Evolutionary conservation across 2,888 invertebrate species (phyloP).

Genomic region (Pseudococcus viburni): DNA sequence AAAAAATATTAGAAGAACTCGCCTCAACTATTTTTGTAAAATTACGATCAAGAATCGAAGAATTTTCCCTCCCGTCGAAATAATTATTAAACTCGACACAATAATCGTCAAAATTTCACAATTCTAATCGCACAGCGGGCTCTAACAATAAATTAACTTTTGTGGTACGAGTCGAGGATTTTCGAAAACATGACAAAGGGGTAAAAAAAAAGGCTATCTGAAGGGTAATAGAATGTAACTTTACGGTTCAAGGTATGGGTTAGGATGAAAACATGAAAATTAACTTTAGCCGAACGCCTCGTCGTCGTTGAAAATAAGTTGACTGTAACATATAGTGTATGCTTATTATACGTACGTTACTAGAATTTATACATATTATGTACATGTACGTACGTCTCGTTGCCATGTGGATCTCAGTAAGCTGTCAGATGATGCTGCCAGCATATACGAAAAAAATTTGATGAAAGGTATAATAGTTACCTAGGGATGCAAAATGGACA

Average conservation of each 20-base stretch:
- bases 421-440: not conserved
- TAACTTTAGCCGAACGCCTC: constrained; percentile 30
- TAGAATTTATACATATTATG: not conserved
- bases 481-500: not conserved
- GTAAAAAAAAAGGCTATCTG: constrained; percentile 20
- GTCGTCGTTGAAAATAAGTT: constrained; percentile 33
- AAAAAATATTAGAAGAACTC: too few relatives aligned
- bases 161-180: constrained; percentile 1
- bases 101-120: constrained; percentile 1
- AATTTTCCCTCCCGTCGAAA: too few relatives aligned
- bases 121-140: not conserved
- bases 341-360: not conserved
- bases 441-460: not conserved
- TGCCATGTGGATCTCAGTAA: not conserved
- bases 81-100: too few relatives aligned
- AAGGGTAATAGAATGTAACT: constrained; percentile 34
- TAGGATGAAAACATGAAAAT: constrained; percentile 38
- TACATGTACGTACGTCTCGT: not conserved
- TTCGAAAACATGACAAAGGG: constrained; percentile 11
- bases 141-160: constrained; percentile 28
- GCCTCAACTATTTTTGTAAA: too few relatives aligned
- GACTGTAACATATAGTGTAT: constrained; percentile 1
- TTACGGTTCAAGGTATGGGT: constrained; percentile 39
- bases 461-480: not conserved
- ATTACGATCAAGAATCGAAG: too few relatives aligned